Evolutionary conservation across 2,113 vertebrate genomes (phyloP).

Genomic region (Urocolius indicus): DNA sequence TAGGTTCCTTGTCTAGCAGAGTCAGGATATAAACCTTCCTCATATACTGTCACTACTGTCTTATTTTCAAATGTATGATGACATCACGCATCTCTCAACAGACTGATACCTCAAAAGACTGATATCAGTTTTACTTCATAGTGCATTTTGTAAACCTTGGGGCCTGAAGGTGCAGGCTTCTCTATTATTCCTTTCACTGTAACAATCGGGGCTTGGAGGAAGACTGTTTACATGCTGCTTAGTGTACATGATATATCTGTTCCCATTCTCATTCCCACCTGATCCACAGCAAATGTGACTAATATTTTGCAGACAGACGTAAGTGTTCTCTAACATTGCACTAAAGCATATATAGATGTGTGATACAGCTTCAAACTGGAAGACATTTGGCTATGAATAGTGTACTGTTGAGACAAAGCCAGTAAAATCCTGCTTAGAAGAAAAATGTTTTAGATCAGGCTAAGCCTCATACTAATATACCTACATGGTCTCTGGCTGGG

Average conservation of each 20-base stretch:
- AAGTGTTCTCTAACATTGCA: background rate
- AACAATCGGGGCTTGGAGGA: background rate
- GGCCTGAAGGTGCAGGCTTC: background rate
- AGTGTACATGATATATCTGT: background rate
- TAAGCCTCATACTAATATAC: background rate
- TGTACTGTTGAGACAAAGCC: background rate
- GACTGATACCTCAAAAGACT: background rate
- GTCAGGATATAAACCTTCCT: background rate
- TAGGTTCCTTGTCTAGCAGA: background rate
- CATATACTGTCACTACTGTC: background rate
- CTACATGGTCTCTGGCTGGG: background rate
- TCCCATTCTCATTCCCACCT: background rate
- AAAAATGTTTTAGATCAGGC: background rate
- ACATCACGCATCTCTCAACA: background rate
- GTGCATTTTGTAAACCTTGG: background rate
- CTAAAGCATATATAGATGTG: background rate
- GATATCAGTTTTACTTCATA: background rate
- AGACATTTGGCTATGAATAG: background rate
- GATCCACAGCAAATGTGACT: background rate
- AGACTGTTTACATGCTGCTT: background rate
- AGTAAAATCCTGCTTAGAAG: background rate
- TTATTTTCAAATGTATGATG: background rate
- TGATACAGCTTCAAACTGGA: background rate
- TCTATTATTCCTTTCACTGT: background rate
- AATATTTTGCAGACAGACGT: background rate